phyloP scores from a whole-genome alignment of 2,113 vertebrate genomes.

The Ardeotis arabs region DNA sequence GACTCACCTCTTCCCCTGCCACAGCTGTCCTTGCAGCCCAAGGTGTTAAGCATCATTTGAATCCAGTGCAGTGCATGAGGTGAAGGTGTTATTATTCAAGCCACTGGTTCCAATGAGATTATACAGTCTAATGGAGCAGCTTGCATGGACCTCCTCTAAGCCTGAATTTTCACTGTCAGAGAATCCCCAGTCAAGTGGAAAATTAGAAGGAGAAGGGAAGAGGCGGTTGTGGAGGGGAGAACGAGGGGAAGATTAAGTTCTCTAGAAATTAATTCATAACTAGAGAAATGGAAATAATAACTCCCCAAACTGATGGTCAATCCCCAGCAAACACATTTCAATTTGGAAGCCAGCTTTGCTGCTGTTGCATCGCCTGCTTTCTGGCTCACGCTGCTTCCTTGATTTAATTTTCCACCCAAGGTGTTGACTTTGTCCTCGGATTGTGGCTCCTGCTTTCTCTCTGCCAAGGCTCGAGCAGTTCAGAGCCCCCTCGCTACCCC shows the following conservation, averaged over 20 bases:
- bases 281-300: slow-evolving; percentile 70
- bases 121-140: slow-evolving; percentile 80
- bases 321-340: slow-evolving; percentile 67
- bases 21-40: not conserved
- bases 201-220: slow-evolving; percentile 79
- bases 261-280: slow-evolving; percentile 79
- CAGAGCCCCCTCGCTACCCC: not conserved
- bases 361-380: not conserved
- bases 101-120: slow-evolving; percentile 90
- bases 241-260: slow-evolving; percentile 72
- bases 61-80: slow-evolving; percentile 43
- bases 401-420: slow-evolving; percentile 66
- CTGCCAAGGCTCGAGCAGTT: not conserved
- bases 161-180: slow-evolving; percentile 75
- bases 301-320: slow-evolving; percentile 38
- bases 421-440: slow-evolving; percentile 22
- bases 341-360: slow-evolving; percentile 44
- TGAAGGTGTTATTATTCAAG: slow-evolving; percentile 90
- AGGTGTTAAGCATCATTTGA: slow-evolving; percentile 13
- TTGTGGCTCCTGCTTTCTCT: not conserved
- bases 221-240: slow-evolving; percentile 23
- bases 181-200: slow-evolving; percentile 84
- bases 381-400: not conserved
- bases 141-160: slow-evolving; percentile 73
- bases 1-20: not conserved